Conservation (phyloP, 2,888 invertebrate genomes). For the Mythimna lalbum region DNA sequence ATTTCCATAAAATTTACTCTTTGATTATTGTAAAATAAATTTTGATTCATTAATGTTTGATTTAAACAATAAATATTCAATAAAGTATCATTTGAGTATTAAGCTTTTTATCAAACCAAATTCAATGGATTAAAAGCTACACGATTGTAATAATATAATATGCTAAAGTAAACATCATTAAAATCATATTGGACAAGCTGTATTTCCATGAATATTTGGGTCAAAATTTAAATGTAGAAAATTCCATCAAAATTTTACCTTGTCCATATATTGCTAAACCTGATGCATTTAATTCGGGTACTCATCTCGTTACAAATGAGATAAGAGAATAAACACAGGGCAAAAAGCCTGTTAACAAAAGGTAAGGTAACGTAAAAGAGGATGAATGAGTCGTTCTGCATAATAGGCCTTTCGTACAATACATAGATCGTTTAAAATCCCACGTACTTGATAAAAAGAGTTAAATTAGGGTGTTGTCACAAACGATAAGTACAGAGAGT, state of each 20-base stretch:
- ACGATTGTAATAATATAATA: neutral
- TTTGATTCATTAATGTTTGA: neutral
- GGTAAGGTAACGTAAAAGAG: slow-evolving; percentile 36
- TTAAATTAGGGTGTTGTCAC: slow-evolving; percentile 20
- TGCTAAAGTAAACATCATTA: neutral
- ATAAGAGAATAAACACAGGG: slow-evolving; percentile 48
- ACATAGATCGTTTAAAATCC: slow-evolving; percentile 47
- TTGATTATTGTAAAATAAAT: neutral
- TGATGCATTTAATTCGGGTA: slow-evolving; percentile 15
- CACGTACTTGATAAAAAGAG: slow-evolving; percentile 43
- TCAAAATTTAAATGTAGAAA: neutral
- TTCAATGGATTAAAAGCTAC: neutral
- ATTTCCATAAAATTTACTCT: neutral
- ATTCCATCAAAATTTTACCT: neutral
- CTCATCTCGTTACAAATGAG: slow-evolving; percentile 14
- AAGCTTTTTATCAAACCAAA: neutral
- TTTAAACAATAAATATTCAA: neutral
- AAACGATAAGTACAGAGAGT: neutral
- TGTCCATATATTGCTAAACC: neutral
- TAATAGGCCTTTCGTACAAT: slow-evolving; percentile 48
- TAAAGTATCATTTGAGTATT: neutral
- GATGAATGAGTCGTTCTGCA: slow-evolving; percentile 44
- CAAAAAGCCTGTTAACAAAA: slow-evolving; percentile 40
- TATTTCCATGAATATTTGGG: neutral
- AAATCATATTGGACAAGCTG: neutral